phyloP scores from a whole-genome alignment of 35 echinoderm and acorn worm genomes.

The Ophioderma brevispina region DNA sequence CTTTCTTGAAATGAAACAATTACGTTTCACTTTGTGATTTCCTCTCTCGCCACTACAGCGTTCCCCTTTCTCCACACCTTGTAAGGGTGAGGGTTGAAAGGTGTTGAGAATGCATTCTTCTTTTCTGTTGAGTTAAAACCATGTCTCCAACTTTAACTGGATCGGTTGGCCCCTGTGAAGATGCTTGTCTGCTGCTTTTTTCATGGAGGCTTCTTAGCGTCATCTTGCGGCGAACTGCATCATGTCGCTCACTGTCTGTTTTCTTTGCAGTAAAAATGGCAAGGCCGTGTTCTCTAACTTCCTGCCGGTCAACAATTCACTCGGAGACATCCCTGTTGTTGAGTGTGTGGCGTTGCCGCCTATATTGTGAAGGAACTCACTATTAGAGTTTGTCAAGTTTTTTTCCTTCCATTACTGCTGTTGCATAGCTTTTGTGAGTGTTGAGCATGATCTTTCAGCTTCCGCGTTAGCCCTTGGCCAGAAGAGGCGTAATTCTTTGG shows the following conservation, averaged over 20 bases:
- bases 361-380: conserved; percentile 44
- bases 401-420: conserved; percentile 21
- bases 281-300: conserved; percentile 22
- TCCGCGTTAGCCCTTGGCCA: conserved; percentile 72
- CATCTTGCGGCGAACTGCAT: background rate
- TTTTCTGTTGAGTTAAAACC: conserved; percentile 29
- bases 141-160: conserved; percentile 39
- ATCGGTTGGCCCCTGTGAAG: background rate
- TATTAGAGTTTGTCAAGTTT: conserved; percentile 64
- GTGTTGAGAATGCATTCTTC: conserved; percentile 15
- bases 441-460: conserved; percentile 59
- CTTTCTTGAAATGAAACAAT: no score
- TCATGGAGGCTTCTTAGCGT: conserved; percentile 20
- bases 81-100: conserved; percentile 18
- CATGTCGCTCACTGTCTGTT: background rate
- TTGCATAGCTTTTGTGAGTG: conserved; percentile 24
- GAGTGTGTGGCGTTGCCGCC: conserved; percentile 71
- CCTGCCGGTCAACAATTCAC: conserved; percentile 33
- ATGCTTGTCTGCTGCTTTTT: background rate
- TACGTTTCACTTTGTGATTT: no score
- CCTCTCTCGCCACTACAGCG: background rate
- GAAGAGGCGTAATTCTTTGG: conserved; percentile 39
- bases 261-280: background rate
- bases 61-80: background rate
- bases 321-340: conserved; percentile 26